Base-by-base conservation (phyloP, 1,140 invertebrate species). In the Aethina tumida region DNA sequence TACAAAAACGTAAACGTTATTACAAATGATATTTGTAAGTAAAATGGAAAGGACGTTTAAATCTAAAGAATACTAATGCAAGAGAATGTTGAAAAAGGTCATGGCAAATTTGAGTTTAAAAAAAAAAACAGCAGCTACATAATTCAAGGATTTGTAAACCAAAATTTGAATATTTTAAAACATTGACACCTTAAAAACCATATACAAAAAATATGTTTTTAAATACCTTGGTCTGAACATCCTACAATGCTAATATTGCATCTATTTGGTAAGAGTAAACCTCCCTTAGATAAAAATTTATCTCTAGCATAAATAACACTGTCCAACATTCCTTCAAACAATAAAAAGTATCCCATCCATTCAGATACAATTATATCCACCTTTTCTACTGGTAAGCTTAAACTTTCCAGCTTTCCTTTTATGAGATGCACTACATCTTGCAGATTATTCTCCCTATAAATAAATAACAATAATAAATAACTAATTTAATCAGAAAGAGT, bases 261-360 rank as follows among this genome's bases (percentile, higher is more conserved):
- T 51, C 77, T 75, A 67, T 94, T 92, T 10, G 94, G 94, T 37
- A 97, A 68, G 32, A 97, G 71, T 20, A 76, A 52, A 3, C 81
- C 75, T 33, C 77, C 79, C 41, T 73, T 62, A 35, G 73, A 82
- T 10, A 99, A 71, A 71, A 83, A 91, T 46, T 83, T 77, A 55
- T 99, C 87, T 57, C 95, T 74, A 2, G 94, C 95, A 65, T 79
- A 81, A 19, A 99, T 73, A 13, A 93, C 78, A 60, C 84, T 86
- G 58, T 97, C 90, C 19, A 99, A 63, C 96, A 99, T 99, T 13
- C 91, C 94, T 68, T 99, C 96, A 58, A 97, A 97, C 5, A 99
- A 69, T 26, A 99, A 67, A 65, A 97, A 97, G 67, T 98, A 98
- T 3, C 96, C 96, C 96, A 99, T 99, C 96, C 96, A 99, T 66